These are phyloP conservation scores for Bos indicus DNA, from an alignment of 2,113 vertebrate species.

Conservation along the genomic window DNA sequence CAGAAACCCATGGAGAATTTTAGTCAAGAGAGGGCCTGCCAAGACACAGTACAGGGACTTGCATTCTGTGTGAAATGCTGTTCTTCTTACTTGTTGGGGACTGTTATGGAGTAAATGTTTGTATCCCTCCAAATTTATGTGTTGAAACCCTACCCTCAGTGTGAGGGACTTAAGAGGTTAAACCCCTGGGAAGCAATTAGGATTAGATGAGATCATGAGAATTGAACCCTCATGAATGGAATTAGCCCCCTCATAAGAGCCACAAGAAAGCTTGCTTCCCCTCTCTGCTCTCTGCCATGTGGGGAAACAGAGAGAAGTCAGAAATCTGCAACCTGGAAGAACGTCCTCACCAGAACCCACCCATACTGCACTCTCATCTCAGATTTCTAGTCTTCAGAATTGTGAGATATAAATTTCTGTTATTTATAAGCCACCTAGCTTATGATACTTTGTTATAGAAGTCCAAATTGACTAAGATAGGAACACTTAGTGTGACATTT, in stretches of 20 bases:
- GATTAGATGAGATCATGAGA: not conserved
- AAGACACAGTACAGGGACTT: not conserved
- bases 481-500: not conserved
- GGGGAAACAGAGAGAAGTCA: not conserved
- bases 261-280: not conserved
- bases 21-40: not conserved
- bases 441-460: not conserved
- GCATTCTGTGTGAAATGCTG: not conserved
- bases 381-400: not conserved
- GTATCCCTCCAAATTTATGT: not conserved
- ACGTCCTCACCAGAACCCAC: accelerated
- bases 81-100: not conserved
- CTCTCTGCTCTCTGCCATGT: not conserved
- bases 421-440: not conserved
- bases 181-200: not conserved
- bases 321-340: not conserved
- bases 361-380: not conserved
- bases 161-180: not conserved
- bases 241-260: not conserved
- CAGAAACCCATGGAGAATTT: not conserved
- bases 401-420: not conserved
- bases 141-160: not conserved
- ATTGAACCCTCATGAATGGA: not conserved
- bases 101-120: not conserved
- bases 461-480: not conserved